Conservation (phyloP, 2,888 invertebrate genomes). For the Megamerina dolium region DNA sequence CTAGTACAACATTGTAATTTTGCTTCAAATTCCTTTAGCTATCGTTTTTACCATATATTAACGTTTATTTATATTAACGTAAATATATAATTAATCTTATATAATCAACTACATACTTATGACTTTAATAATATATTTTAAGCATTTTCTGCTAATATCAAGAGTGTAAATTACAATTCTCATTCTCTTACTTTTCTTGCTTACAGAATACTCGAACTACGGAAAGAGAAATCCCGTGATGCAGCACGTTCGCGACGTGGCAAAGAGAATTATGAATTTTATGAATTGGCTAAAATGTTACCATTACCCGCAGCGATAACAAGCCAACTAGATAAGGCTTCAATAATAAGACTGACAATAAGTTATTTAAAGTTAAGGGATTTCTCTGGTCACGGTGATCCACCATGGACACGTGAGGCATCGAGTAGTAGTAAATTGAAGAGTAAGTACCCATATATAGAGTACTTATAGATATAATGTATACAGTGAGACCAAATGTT, state of each 20-base stretch:
- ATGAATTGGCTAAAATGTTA: conserved; percentile 91
- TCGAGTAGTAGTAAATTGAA: conserved; percentile 76
- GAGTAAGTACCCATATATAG: conserved; percentile 66
- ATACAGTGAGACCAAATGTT: too few species aligned
- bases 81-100: too few species aligned
- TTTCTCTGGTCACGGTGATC: conserved; percentile 93
- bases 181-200: too few species aligned
- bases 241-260: conserved; percentile 87
- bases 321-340: conserved; percentile 91
- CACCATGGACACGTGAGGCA: conserved; percentile 86
- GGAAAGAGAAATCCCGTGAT: conserved; percentile 90
- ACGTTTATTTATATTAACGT: too few species aligned
- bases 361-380: conserved; percentile 91
- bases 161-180: too few species aligned
- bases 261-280: conserved; percentile 95
- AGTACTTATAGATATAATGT: too few species aligned
- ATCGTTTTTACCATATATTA: too few species aligned
- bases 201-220: conserved; percentile 85
- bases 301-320: conserved; percentile 87
- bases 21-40: too few species aligned
- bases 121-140: too few species aligned
- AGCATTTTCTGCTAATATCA: too few species aligned
- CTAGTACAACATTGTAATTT: too few species aligned
- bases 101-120: too few species aligned
- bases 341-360: conserved; percentile 92